Evolutionary conservation across 2,888 invertebrate genomes (phyloP), one percentile per base, ranked within the genome.

Genomic region (Tanaodytes sp.): DNA sequence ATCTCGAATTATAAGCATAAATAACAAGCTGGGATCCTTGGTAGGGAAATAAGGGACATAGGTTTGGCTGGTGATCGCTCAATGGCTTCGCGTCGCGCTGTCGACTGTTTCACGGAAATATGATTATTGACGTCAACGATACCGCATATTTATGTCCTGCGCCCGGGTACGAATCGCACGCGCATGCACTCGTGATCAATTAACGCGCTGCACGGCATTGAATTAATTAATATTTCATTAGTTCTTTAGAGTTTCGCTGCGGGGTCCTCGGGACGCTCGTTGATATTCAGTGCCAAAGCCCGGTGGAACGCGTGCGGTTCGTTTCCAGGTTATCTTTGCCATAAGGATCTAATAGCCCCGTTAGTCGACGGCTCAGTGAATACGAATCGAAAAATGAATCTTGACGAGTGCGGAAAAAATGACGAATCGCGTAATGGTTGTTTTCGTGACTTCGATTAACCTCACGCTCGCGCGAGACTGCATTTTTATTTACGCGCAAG

Each of bases 141-240:
- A 71, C 58, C 18, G 64, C 65, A n/a, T 64, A 73, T 67, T 71
- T 73, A 71, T 73, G 49, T 58, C 16, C 51, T 16, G 31, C 68
- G 43, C 23, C n/a, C n/a, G n/a, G n/a, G 27, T 27, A 31, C 27
- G 55, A n/a, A n/a, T n/a, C 49, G 31, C 51, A 61, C 30, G 30
- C 39, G 27, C 54, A 61, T 52, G 68, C 55, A 61, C 58, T 59
- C 61, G 70, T 55, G 55, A 76, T 75, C 70, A 72, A 75, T 75
- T 74, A 76, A 70, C 62, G 65, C 63, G 73, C 51, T 59, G 67
- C 68, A 59, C 54, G 63, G 37, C 75, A 73, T 72, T 76, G 79
- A 79, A 79, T 79, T 80, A 81, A 82, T 81, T 78, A 80, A 77
- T 77, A 75, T 77, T 78, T 73, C 76, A 77, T 80, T 78, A 78